These are phyloP conservation scores for Eubasilissa regina DNA, from an alignment of 1,140 invertebrate genomes.

Conservation along the genomic window DNA sequence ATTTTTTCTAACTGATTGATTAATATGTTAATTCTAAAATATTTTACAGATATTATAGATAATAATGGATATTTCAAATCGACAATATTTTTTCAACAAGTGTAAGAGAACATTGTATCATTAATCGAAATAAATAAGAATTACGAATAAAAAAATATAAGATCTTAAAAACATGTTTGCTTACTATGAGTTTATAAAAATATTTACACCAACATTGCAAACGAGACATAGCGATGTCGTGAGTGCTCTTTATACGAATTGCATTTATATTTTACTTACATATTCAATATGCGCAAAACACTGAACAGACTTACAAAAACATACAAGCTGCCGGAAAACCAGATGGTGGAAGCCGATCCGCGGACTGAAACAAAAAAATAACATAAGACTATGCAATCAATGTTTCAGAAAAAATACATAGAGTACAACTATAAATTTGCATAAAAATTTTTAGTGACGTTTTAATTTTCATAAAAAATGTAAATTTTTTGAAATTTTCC, in stretches of 20 bases:
- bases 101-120: not conserved
- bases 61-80: too few species aligned
- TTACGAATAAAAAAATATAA: not conserved
- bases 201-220: slow-evolving; percentile 27
- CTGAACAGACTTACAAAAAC: slow-evolving; percentile 11
- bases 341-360: not conserved
- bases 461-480: too few species aligned
- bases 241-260: not conserved
- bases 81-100: too few species aligned
- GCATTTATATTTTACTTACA: not conserved
- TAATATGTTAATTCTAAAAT: not conserved
- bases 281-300: slow-evolving; percentile 1
- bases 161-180: not conserved
- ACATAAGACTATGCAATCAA: not conserved
- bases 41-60: not conserved
- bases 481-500: too few species aligned
- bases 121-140: not conserved
- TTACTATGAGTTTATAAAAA: slow-evolving; percentile 10
- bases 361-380: slow-evolving; percentile 45
- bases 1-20: not conserved
- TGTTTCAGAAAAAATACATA: too few species aligned
- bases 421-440: too few species aligned
- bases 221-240: not conserved
- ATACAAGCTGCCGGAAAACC: slow-evolving; percentile 23
- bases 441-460: too few species aligned